Conservation (phyloP, 2,888 invertebrate genomes). For the Caenorhabditis afra region DNA sequence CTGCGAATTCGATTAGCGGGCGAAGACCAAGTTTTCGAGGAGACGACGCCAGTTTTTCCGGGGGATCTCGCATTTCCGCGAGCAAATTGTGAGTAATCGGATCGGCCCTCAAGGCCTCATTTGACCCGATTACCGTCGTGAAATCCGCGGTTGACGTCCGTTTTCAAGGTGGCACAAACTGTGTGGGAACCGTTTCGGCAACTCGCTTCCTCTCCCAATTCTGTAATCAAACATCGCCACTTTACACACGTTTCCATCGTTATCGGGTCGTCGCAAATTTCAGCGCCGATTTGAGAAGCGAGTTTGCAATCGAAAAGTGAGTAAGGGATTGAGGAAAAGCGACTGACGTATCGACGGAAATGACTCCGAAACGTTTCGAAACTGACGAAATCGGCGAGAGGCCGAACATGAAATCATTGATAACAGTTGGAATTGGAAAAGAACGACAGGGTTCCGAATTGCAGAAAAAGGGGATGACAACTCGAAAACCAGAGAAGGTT, state of each 20-base stretch:
- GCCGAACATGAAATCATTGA: constrained; percentile 32
- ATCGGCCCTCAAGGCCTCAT: too few species aligned
- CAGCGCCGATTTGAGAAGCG: too few species aligned
- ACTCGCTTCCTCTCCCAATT: too few species aligned
- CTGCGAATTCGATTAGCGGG: constrained; percentile 10
- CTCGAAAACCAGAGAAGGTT: too few species aligned
- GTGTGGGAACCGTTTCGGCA: too few species aligned
- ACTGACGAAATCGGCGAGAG: constrained; percentile 24
- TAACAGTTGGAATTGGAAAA: constrained; percentile 6
- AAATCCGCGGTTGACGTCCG: constrained; percentile 20
- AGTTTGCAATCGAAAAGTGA: constrained; percentile 2
- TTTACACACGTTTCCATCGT: neutral
- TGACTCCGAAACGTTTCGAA: constrained; percentile 41
- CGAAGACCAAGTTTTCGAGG: constrained; percentile 14
- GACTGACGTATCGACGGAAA: constrained; percentile 40
- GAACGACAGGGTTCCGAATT: neutral
- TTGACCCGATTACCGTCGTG: constrained; percentile 7
- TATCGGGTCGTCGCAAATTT: neutral
- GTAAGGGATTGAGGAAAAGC: constrained; percentile 24
- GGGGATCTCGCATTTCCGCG: constrained; percentile 1
- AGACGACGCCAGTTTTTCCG: neutral
- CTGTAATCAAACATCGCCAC: neutral
- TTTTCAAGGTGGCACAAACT: constrained; percentile 4
- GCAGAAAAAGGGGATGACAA: neutral
- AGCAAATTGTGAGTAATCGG: neutral